These are phyloP conservation scores for Hippoglossus hippoglossus DNA, from an alignment of 2,797 vertebrate genomes.

Conservation along the genomic window DNA sequence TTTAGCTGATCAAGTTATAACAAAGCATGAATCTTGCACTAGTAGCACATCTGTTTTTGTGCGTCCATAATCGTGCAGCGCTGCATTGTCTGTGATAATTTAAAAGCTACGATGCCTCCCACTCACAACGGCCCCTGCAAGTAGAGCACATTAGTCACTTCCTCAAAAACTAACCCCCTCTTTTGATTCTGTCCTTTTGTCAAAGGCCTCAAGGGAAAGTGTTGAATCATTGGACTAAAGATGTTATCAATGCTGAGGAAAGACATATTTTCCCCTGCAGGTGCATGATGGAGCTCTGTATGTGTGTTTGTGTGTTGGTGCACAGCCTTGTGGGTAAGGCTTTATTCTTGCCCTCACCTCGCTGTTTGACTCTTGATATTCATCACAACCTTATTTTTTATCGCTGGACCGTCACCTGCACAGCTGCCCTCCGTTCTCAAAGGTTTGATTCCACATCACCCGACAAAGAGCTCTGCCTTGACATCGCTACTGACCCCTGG, in stretches of 20 bases:
- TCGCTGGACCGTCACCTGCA: conserved; percentile 39
- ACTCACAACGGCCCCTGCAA: conserved; percentile 34
- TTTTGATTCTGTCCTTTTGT: conserved; percentile 54
- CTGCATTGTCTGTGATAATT: conserved; percentile 60
- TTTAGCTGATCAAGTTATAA: no score
- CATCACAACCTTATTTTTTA: conserved; percentile 11
- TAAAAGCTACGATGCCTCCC: conserved; percentile 66
- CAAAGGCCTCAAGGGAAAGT: conserved; percentile 55
- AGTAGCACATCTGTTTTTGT: no score
- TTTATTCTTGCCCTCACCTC: conserved; percentile 16
- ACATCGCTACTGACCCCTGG: conserved; percentile 32
- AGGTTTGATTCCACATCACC: conserved; percentile 52
- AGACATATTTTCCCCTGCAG: conserved; percentile 52
- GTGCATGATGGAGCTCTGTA: conserved; percentile 30
- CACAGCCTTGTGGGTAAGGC: not conserved
- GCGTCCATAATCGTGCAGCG: not conserved
- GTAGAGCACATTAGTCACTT: conserved; percentile 62
- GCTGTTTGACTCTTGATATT: conserved; percentile 29
- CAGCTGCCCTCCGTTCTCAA: conserved; percentile 42
- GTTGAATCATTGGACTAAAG: conserved; percentile 45
- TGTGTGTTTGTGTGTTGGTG: not conserved
- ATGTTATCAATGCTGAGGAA: conserved; percentile 39
- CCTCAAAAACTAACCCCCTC: conserved; percentile 60
- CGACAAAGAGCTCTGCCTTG: conserved; percentile 49
- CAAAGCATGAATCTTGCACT: no score